Evolutionary conservation across 2,888 invertebrate species (phyloP).

Genomic region (Chaetoderma sp.): DNA sequence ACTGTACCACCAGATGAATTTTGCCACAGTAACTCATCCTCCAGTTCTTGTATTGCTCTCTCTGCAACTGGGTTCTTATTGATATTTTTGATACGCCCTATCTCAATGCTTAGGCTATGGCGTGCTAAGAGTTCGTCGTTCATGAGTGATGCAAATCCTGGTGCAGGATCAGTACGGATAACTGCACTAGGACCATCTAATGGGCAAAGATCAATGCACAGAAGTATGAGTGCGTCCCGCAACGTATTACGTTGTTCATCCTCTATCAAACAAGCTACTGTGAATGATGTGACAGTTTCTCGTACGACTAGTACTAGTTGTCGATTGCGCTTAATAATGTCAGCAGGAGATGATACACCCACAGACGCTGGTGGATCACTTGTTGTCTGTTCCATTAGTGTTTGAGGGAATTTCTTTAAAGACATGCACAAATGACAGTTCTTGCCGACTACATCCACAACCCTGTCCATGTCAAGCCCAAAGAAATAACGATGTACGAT

Average conservation of each 20-base stretch:
- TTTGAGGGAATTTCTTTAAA: slow-evolving; percentile 29
- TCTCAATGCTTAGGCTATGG: slow-evolving; percentile 26
- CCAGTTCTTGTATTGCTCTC: slow-evolving; percentile 44
- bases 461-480: slow-evolving; percentile 32
- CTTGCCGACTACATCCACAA: slow-evolving; percentile 22
- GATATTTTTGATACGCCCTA: slow-evolving; percentile 20
- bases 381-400: slow-evolving; percentile 31
- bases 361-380: slow-evolving; percentile 32
- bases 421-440: slow-evolving; percentile 40
- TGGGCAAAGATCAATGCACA: slow-evolving; percentile 7
- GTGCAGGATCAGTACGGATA: slow-evolving; percentile 26
- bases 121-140: slow-evolving; percentile 12
- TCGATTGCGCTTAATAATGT: slow-evolving; percentile 38
- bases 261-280: slow-evolving; percentile 16
- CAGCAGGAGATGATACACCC: slow-evolving; percentile 41
- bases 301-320: slow-evolving; percentile 36
- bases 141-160: slow-evolving; percentile 23
- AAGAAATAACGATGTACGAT: slow-evolving; percentile 38
- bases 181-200: slow-evolving; percentile 14
- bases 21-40: slow-evolving; percentile 39
- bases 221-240: slow-evolving; percentile 2
- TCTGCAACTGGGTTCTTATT: slow-evolving; percentile 47
- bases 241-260: slow-evolving; percentile 15
- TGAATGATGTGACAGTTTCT: slow-evolving; percentile 34
- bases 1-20: slow-evolving; percentile 29